Evolutionary conservation across 1,140 invertebrate species (phyloP).

Genomic region (Ganaspis sp.): DNA sequence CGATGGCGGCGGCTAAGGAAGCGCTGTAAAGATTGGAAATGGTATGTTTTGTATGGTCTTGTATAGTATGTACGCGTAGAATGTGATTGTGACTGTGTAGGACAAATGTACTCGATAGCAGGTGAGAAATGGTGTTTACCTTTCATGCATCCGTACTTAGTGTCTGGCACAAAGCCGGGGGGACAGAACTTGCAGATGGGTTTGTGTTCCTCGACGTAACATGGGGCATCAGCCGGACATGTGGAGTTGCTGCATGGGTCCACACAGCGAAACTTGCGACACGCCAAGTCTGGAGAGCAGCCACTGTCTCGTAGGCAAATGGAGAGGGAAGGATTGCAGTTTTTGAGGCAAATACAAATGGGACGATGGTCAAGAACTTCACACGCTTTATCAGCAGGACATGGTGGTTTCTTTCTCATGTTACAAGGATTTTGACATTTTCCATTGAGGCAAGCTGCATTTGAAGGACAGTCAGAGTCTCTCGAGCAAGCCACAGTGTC

Average conservation of each 20-base stretch:
- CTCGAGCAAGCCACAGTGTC: conserved; percentile 86
- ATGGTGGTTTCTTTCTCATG: conserved; percentile 77
- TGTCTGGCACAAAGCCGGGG: conserved; percentile 90
- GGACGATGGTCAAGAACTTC: conserved; percentile 90
- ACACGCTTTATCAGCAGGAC: conserved; percentile 88
- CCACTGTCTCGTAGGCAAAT: conserved; percentile 93
- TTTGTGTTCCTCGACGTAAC: conserved; percentile 94
- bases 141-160: conserved; percentile 95
- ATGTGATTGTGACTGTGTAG: background rate
- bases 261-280: conserved; percentile 91
- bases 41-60: background rate
- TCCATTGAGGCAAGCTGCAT: conserved; percentile 87
- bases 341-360: conserved; percentile 89
- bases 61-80: background rate
- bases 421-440: conserved; percentile 92
- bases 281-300: conserved; percentile 89
- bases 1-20: conserved; percentile 25
- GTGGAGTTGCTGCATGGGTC: conserved; percentile 89
- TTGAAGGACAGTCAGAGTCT: conserved; percentile 90
- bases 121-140: conserved; percentile 82
- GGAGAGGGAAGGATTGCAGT: conserved; percentile 89
- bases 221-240: conserved; percentile 89
- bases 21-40: conserved; percentile 32
- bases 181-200: conserved; percentile 96
- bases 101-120: conserved; percentile 42